A percentile compares a stretch with the other conserved stretches of the same genome.
phyloP scores from a whole-genome alignment of 64 coral and sea anemone species.

The Montipora capricornis region DNA sequence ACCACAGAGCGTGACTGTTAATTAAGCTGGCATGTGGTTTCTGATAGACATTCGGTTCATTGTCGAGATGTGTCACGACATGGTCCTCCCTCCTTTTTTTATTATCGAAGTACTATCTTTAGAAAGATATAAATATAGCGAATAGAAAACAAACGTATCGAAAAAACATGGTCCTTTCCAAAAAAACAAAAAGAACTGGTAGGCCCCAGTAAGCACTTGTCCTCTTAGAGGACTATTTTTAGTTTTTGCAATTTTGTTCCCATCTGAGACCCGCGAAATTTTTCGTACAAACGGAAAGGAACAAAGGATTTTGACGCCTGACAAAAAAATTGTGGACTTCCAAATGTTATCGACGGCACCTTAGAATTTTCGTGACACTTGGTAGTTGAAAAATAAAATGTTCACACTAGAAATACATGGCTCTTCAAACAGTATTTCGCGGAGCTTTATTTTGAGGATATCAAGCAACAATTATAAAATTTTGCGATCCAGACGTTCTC shows the following conservation, averaged over 20 bases:
- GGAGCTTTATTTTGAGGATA: background rate
- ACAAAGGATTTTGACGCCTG: background rate
- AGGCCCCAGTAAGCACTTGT: background rate
- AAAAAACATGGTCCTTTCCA: background rate
- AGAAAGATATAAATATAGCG: too few species aligned
- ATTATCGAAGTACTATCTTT: too few species aligned
- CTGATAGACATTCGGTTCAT: background rate
- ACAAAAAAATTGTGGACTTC: background rate
- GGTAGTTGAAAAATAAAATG: too few species aligned
- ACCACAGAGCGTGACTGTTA: too few species aligned
- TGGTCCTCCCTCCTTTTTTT: slow-evolving; percentile 2
- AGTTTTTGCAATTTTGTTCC: slow-evolving; percentile 4
- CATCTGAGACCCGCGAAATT: background rate
- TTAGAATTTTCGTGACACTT: too few species aligned
- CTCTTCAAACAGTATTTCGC: slow-evolving; percentile 1
- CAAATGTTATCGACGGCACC: background rate
- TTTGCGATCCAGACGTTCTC: slow-evolving; percentile 1
- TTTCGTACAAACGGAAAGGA: background rate
- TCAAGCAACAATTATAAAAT: slow-evolving; percentile 5
- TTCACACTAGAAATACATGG: background rate
- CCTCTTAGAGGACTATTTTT: too few species aligned
- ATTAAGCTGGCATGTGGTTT: too few species aligned
- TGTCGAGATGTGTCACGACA: background rate
- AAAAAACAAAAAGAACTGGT: slow-evolving; percentile 13
- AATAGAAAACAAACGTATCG: too few species aligned